Base-by-base conservation (phyloP, 2,797 vertebrate species). In the Sus cebifrons region DNA sequence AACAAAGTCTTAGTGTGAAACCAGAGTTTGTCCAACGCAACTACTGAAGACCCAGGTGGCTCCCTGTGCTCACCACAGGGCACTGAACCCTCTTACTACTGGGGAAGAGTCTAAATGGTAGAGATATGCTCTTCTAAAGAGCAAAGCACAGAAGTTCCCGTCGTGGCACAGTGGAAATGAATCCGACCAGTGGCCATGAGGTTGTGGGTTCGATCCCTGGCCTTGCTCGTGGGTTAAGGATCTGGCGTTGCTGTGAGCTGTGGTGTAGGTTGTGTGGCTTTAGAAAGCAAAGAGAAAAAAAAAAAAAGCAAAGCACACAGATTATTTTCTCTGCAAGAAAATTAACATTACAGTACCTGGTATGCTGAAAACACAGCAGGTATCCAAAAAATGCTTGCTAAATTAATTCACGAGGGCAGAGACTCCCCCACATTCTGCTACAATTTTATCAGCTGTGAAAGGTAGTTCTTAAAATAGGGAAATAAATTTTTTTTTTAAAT, bases 301-400 rank as follows among this genome's bases (percentile, higher is more conserved):
- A 49, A 49, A 84, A 58, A 60, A 44, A 68, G 32, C 75, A 94
- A 84, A 95, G 6, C n/a, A 79, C 18, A 73, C 78, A 73, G 91
- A 52, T 56, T 78, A 75, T 88, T 85, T 94, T 95, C 91, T 97
- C 36, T 94, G 82, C n/a, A 95, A 94, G 71, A 96, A 95, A 92
- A 96, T 52, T 74, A 78, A 95, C 68, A 77, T 82, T 29, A 90
- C 3, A 78, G 71, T 25, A 92, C 44, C 62, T 91, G 64, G 11
- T 49, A 70, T 62, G 40, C 65, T 87, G 23, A 94, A 20, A 21
- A 88, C 40, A 79, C 49, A 88, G 32, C 60, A 91, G 79, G 15
- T 32, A 89, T 23, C 91, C 86, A 87, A 74, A 78, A 97, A 95
- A 62, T 73, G 73, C 32, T 52, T 93, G 56, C 92, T 91, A 87